Evolutionary conservation across 1,140 invertebrate species (phyloP), one percentile per base, ranked within the genome.

Genomic region (Caenorhabditis inopinata): DNA sequence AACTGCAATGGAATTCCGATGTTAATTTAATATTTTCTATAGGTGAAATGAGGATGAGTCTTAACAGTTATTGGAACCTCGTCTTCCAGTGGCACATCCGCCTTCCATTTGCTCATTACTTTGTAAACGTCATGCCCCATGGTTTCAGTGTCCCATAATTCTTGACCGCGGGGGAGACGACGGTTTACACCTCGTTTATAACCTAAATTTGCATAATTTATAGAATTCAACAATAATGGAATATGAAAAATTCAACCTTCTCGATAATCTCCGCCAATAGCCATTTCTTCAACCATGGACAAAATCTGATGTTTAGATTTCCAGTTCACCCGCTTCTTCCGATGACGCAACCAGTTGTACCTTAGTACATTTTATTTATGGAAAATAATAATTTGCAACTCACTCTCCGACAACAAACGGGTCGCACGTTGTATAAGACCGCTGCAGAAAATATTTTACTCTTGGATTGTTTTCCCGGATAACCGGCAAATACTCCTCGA

Each of bases 111-210:
- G 68, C 82, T 84, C 42, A 42, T 62, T 5, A 87, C 87, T 49
- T 87, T 47, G 75, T 83, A 87, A 4, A 87, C 87, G 48, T 87
- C 82, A 76, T 87, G 86, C 1, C 86, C 86, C 82, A 85, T 85
- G 1, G 85, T 85, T 73, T 87, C 86, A 5, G 78, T 83, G 51
- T 88, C 84, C 85, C 82, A 87, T 2, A 87, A 45, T 51, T 87
- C 83, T 45, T 75, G 77, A 23, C 86, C 86, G 46, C 86, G 85
- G 3, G 86, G 86, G 12, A 87, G 68, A 48, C 83, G 80, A 6
- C 76, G 86, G 25, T 79, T 80, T n/a, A 87, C 85, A 14, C 83
- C 85, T 45, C 86, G 85, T 46, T 79, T 82, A 29, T 76, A 29
- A 12, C 86, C 84, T 86, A 21, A 76, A 80, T 38, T 75, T 58